Percentiles rank a stretch among this genome's conserved stretches.
Evolutionary conservation across 2,113 vertebrate genomes (phyloP).

Genomic region (Oxyura jamaicensis): DNA sequence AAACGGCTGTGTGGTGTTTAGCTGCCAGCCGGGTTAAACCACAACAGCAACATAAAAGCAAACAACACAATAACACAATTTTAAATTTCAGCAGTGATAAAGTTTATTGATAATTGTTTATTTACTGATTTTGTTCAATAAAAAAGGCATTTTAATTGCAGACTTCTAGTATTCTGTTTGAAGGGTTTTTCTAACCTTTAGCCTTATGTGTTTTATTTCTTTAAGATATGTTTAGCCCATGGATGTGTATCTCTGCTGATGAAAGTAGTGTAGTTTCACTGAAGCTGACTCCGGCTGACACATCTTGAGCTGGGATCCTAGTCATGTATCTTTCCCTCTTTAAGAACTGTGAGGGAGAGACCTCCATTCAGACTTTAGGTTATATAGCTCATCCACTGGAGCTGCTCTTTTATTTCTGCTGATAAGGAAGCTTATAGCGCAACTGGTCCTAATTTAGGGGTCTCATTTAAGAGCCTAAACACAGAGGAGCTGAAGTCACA

Average conservation of each 20-base stretch:
- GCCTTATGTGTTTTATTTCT: background rate
- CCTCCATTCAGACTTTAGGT: background rate
- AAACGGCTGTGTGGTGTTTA: too few relatives aligned
- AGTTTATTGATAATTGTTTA: background rate
- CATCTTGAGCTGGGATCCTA: background rate
- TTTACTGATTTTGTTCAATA: background rate
- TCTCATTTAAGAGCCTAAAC: background rate
- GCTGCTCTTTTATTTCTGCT: background rate
- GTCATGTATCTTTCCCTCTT: background rate
- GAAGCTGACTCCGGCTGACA: background rate
- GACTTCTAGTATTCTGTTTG: background rate
- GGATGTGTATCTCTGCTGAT: background rate
- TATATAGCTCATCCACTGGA: rapidly evolving
- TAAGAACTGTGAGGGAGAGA: background rate
- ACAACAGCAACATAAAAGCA: too few relatives aligned
- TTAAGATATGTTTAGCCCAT: background rate
- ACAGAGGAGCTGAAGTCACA: background rate
- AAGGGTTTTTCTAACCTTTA: background rate
- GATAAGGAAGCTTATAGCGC: background rate
- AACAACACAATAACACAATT: background rate
- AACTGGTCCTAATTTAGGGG: background rate
- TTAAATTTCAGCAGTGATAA: background rate
- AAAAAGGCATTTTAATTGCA: background rate
- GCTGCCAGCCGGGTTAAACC: too few relatives aligned
- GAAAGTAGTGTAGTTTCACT: background rate